A percentile compares a stretch with the other conserved stretches of the same genome.
Conservation (phyloP, 1,140 invertebrate species). For the Drosophila erecta region DNA sequence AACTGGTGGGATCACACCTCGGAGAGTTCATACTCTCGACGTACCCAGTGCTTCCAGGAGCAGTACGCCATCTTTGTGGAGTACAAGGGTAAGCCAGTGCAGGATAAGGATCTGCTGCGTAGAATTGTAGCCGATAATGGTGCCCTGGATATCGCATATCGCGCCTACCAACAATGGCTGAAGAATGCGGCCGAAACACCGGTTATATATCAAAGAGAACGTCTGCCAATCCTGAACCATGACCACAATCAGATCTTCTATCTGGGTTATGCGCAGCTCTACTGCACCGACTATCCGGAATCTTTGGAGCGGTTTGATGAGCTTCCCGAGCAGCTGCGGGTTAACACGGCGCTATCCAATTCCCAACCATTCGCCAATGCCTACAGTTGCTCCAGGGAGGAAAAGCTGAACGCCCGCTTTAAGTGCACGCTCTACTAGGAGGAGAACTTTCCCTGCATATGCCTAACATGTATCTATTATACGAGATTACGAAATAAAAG, state of each 20-base stretch:
- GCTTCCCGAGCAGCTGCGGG: constrained; percentile 89
- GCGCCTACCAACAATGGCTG: constrained; percentile 89
- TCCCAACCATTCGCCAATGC: constrained; percentile 91
- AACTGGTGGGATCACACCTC: constrained; percentile 99
- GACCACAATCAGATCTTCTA: constrained; percentile 95
- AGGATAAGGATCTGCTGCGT: constrained; percentile 89
- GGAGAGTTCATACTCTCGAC: constrained; percentile 93
- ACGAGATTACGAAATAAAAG: constrained; percentile 28
- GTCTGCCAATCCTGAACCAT: constrained; percentile 91
- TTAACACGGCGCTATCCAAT: constrained; percentile 93
- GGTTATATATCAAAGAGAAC: constrained; percentile 85
- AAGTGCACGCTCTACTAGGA: constrained; percentile 88
- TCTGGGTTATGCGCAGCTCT: constrained; percentile 93
- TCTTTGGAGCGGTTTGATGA: constrained; percentile 57
- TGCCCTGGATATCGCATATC: constrained; percentile 94
- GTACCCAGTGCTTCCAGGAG: constrained; percentile 95
- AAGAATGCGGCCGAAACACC: constrained; percentile 85
- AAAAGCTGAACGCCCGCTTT: constrained; percentile 91
- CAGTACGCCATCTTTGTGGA: constrained; percentile 89
- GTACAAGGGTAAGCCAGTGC: constrained; percentile 58
- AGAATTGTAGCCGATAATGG: constrained; percentile 96
- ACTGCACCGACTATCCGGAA: constrained; percentile 74
- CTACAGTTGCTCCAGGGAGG: constrained; percentile 88
- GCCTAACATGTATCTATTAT: background rate
- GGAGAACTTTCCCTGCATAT: constrained; percentile 1